Evolutionary conservation across 1,140 invertebrate genomes (phyloP), one percentile per base, ranked within the genome.

Genomic region (Acyrthosiphon pisum): DNA sequence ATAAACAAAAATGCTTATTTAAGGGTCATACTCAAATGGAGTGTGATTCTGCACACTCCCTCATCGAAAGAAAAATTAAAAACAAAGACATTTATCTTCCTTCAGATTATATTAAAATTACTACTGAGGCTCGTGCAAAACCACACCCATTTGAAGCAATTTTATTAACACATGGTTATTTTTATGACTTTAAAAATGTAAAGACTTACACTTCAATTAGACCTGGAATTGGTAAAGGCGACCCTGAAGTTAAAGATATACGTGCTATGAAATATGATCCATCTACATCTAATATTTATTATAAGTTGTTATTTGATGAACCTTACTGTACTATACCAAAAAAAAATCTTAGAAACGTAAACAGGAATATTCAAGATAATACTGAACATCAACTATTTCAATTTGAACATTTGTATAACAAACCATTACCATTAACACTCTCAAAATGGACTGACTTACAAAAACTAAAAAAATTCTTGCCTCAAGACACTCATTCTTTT

Each of bases 1-100:
- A 92, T 83, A 41, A 76, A 41, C 30, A 68, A 92, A 48, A 92
- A 76, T 92, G 91, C n/a, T n/a, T n/a, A n/a, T n/a, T n/a, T n/a
- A n/a, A 60, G 8, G 56, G 56, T 26, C 56, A 30, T 30, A 60
- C 56, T 8, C 23, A 60, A 30, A 60, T 60, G 22, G 56, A 60
- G 22, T 60, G 22, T 6, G 56, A 60, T 30, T 26, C 23, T 26
- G 23, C 23, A 60, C 56, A 60, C 26, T 60, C 56, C 4, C 56
- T 60, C 26, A 60, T 60, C 7, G 56, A 30, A 30, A 60, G 26
- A 60, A 60, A 60, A 30, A 1, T 60, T 8, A 60, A 60, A 60
- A 60, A 76, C 30, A 44, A 44, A 44, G 44, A 44, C 44, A n/a
- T n/a, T n/a, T n/a, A 44, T 44, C 44, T 44, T 44, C 44, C n/a